Evolutionary conservation across 1,140 invertebrate species (phyloP), one percentile per base, ranked within the genome.

Genomic region (Drosophila jambulina): DNA sequence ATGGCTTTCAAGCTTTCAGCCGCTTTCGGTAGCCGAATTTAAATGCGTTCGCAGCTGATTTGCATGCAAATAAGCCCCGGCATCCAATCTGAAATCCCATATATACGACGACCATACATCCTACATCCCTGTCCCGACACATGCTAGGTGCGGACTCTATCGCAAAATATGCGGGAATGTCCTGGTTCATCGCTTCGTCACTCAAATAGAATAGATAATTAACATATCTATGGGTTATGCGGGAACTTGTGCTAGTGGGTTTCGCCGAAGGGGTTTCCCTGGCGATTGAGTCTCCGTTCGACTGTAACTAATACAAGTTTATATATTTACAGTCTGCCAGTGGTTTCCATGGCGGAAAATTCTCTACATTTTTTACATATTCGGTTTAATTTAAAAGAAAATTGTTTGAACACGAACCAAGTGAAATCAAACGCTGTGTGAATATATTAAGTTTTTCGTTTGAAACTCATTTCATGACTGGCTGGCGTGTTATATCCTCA

Each of bases 1-100:
- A 29, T 25, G 53, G 53, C 53, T 46, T 46, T 67, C 42, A 38
- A 15, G 32, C 38, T 29, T 53, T 34, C 62, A 8, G 17, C 68
- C 19, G 25, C 43, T 29, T 58, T 43, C 67, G 7, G n/a, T 19
- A 21, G 54, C 56, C 23, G 34, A 19, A 82, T 82, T 69, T 65
- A 82, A 86, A 87, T 82, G 56, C 19, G 54, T 59, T 40, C 53
- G 58, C 56, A 69, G 60, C 74, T 88, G 70, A 84, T 87, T 90
- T 84, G 65, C 77, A 84, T 90, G 81, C 77, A 84, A 84, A 90
- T 88, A 69, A 84, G 78, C 62, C 62, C 57, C 54, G 49, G 42
- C 38, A 56, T 57, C 23, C 54, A 64, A 25, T 62, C 40, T 15
- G 15, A 56, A 51, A 32, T 21, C 51, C 12, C 32, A 34, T 19